Evolutionary conservation across 2,113 vertebrate species (phyloP), one percentile per base, ranked within the genome.

Genomic region (Dasyornis broadbenti): DNA sequence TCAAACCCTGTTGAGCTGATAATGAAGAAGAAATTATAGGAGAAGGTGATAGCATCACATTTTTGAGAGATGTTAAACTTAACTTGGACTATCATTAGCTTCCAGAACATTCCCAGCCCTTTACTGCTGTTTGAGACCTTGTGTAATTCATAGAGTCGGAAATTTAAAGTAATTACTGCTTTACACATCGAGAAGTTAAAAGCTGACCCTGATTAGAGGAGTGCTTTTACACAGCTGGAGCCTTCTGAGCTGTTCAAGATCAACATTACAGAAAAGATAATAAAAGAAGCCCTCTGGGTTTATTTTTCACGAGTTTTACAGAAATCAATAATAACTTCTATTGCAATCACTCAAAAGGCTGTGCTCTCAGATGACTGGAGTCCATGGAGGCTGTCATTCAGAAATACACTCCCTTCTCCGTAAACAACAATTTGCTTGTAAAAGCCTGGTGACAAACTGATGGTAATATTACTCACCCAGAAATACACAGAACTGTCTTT

Each of bases 131-230:
- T 83, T 63, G 21, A 82, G 63, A 70, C 35, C 33, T 59, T 40
- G 35, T 63, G 33, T 77, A 92, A 85, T 80, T 77, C 78, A 66
- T 5, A 33, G 57, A 69, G 49, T n/a, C 42, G 66, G 73, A 92
- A 85, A 95, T 88, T 59, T 82, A n/a, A 92, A 79, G 39, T 76
- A 92, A 82, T 93, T 94, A 82, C 75, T 63, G 19, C 26, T 95
- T 95, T 80, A 56, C n/a, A 49, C 3, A 2, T 66, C 56, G 33
- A 73, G 60, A 88, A 90, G 63, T 87, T 94, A 83, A 96, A 92
- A 94, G 68, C 44, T 92, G 75, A 85, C 64, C 70, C 63, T 77
- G 64, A 82, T 78, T 70, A 39, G 35, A 87, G 86, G 30, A 89
- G 37, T 52, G 56, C 31, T 87, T 94, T 66, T 54, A 93, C 73